These are phyloP conservation scores for Phoxinus phoxinus DNA, from an alignment of 2,113 vertebrate species.

Conservation along the genomic window DNA sequence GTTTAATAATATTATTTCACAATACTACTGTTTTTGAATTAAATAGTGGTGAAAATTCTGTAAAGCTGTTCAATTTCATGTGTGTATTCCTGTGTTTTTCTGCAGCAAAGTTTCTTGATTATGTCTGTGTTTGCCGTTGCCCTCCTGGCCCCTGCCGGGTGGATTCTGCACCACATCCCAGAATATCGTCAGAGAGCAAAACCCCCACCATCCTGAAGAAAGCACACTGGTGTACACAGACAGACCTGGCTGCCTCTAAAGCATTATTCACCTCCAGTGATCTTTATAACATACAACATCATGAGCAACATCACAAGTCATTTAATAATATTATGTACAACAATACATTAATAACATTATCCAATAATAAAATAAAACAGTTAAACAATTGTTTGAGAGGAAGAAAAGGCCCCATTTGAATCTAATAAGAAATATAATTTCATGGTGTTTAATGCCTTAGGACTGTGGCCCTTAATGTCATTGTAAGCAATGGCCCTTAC, in stretches of 20 bases:
- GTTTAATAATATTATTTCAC: neutral
- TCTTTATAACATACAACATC: neutral
- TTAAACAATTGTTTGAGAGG: neutral
- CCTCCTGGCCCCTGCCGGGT: constrained; percentile 76
- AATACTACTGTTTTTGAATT: neutral
- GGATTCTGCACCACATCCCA: constrained; percentile 77
- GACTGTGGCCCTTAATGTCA: constrained; percentile 39
- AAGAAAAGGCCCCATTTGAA: neutral
- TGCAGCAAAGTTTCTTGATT: constrained; percentile 78
- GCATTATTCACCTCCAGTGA: constrained; percentile 43
- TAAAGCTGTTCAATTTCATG: neutral
- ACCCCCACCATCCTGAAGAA: constrained; percentile 27
- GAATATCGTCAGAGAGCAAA: constrained; percentile 68
- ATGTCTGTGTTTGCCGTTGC: constrained; percentile 76
- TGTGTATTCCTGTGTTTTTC: constrained; percentile 21
- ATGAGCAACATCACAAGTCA: neutral
- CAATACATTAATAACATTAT: neutral
- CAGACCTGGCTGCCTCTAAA: constrained; percentile 28
- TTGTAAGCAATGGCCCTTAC: constrained; percentile 14
- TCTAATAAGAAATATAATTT: neutral
- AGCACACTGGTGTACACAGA: neutral
- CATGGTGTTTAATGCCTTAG: constrained; percentile 50
- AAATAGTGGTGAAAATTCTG: neutral
- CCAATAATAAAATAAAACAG: neutral
- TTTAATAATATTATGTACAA: neutral